Evolutionary conservation across 2,797 vertebrate species (phyloP).

Genomic region (Euthynnus affinis): DNA sequence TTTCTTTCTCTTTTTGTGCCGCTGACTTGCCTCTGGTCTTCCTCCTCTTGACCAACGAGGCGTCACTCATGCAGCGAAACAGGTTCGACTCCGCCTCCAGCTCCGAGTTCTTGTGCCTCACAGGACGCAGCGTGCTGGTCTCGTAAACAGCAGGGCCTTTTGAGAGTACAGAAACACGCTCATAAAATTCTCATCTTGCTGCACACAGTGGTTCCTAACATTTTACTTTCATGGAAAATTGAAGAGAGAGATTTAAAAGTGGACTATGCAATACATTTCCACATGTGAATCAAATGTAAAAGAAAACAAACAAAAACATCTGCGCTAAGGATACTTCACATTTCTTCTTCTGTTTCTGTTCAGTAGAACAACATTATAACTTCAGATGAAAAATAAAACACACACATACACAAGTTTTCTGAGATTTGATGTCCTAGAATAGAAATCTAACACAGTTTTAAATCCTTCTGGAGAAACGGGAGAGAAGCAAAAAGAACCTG

Average conservation of each 20-base stretch:
- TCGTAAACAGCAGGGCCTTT: conserved; percentile 83
- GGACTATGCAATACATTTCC: neutral
- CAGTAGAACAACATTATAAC: no score
- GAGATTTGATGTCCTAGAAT: no score
- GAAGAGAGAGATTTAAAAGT: neutral
- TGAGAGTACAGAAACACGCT: neutral
- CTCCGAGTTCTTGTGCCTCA: conserved; percentile 68
- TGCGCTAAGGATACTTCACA: no score
- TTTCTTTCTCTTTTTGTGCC: conserved; percentile 78
- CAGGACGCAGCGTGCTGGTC: conserved; percentile 81
- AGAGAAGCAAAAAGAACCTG: conserved; percentile 69
- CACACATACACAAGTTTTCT: no score
- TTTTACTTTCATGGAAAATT: neutral
- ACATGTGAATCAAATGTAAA: no score
- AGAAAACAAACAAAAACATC: no score
- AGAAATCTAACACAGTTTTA: neutral
- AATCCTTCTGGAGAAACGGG: neutral
- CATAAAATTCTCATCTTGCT: neutral
- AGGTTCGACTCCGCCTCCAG: conserved; percentile 85
- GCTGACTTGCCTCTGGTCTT: conserved; percentile 69
- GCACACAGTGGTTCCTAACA: neutral
- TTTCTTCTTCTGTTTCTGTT: neutral
- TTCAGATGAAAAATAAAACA: no score
- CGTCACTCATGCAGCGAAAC: conserved; percentile 88
- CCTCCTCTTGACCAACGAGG: conserved; percentile 86